A percentile compares a stretch with the other conserved stretches of the same genome.
Conservation (phyloP, 2,888 invertebrate genomes). For the Ditylenchus weischeri region DNA sequence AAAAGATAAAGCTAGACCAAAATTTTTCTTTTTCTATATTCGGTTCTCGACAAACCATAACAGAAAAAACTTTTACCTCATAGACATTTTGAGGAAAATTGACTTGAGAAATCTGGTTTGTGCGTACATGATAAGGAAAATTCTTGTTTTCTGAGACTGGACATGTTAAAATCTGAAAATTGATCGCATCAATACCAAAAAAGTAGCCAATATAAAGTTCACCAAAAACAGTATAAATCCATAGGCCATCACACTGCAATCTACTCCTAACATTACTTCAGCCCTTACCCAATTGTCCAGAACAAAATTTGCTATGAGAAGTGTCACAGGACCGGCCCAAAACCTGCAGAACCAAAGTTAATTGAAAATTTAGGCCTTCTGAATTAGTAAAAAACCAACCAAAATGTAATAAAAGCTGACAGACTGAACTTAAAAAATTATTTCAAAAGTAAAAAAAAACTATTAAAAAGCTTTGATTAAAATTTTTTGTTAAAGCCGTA, state of each 20-base stretch:
- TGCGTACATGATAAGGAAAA: constrained; percentile 84
- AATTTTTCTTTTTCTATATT: no score
- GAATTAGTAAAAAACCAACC: constrained; percentile 64
- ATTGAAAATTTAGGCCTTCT: background rate
- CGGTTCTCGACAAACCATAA: no score
- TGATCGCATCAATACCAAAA: background rate
- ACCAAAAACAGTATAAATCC: constrained; percentile 74
- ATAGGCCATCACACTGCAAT: constrained; percentile 68
- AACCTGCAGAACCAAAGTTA: constrained; percentile 65
- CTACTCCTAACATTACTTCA: constrained; percentile 72
- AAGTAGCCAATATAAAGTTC: constrained; percentile 36
- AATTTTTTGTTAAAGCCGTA: no score
- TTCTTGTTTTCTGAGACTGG: constrained; percentile 82
- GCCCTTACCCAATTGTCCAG: constrained; percentile 78
- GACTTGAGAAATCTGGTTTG: constrained; percentile 68
- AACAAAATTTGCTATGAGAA: constrained; percentile 74
- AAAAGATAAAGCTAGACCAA: no score
- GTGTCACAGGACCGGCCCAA: constrained; percentile 76
- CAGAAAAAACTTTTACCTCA: constrained; percentile 24
- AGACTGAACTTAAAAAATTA: constrained; percentile 67
- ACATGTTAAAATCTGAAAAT: constrained; percentile 72
- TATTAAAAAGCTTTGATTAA: no score
- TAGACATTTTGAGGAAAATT: constrained; percentile 42
- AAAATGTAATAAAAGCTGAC: constrained; percentile 76
- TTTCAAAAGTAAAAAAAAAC: no score